Evolutionary conservation across 2,113 vertebrate species (phyloP).

Genomic region (Bufo bufo): DNA sequence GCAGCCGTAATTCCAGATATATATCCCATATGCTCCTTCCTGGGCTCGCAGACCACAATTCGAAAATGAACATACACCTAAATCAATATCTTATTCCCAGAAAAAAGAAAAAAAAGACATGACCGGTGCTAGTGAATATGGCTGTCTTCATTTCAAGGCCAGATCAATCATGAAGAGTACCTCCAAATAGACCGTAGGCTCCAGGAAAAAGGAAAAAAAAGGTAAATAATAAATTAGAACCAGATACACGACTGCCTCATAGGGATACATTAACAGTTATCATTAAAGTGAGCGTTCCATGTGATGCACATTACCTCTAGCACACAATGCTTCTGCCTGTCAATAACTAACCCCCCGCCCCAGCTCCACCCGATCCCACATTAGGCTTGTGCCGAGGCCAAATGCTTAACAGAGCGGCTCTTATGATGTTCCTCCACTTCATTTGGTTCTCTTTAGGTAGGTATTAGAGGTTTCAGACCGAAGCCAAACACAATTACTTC

Average conservation of each 20-base stretch:
- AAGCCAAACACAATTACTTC: slow-evolving; percentile 20
- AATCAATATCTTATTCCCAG: slow-evolving; percentile 21
- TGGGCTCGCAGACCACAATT: neutral
- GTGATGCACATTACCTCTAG: neutral
- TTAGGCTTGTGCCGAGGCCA: neutral
- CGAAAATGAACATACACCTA: slow-evolving; percentile 8
- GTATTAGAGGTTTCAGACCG: neutral
- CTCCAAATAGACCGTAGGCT: slow-evolving; percentile 1
- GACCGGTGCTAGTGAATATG: neutral
- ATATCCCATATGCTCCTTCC: slow-evolving; percentile 22
- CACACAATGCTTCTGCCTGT: slow-evolving; percentile 6
- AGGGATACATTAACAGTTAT: neutral
- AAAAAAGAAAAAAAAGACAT: neutral
- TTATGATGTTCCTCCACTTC: slow-evolving; percentile 1
- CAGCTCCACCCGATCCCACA: neutral
- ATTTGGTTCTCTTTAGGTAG: slow-evolving; percentile 40
- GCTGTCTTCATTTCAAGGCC: slow-evolving; percentile 27
- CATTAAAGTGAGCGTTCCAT: neutral
- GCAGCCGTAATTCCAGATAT: slow-evolving; percentile 10
- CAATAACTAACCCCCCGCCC: neutral
- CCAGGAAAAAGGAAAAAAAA: neutral
- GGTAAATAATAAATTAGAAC: slow-evolving; percentile 5
- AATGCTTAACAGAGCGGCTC: slow-evolving; percentile 1
- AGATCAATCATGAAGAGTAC: neutral
- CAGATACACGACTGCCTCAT: neutral